A percentile compares a stretch with the other conserved stretches of the same genome.
phyloP scores from a whole-genome alignment of 2,888 invertebrate species.

The Sycophila texana region DNA sequence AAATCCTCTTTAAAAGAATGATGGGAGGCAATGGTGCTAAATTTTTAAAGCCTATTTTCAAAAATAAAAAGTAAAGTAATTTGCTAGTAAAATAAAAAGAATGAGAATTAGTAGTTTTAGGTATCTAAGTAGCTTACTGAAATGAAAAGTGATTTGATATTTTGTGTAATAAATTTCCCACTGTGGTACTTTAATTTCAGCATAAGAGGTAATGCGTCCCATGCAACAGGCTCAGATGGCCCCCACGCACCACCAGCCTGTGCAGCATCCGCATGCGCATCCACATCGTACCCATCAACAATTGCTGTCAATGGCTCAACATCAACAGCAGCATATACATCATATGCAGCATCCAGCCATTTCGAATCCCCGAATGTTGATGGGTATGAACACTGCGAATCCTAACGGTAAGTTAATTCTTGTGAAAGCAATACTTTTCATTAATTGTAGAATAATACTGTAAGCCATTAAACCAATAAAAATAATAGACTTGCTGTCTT shows the following conservation, averaged over 20 bases:
- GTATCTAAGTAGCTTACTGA: too few species aligned
- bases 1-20: too few species aligned
- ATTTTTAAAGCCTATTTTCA: too few species aligned
- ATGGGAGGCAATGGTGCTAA: too few species aligned
- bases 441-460: background rate
- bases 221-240: slow-evolving; percentile 74
- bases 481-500: slow-evolving; percentile 19
- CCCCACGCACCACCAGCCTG: slow-evolving; percentile 72
- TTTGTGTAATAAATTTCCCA: background rate
- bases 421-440: background rate
- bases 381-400: slow-evolving; percentile 77
- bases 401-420: slow-evolving; percentile 64
- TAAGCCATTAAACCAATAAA: slow-evolving; percentile 14
- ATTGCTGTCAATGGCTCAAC: slow-evolving; percentile 72
- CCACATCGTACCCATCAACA: slow-evolving; percentile 70
- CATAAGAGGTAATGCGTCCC: slow-evolving; percentile 67
- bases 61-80: too few species aligned
- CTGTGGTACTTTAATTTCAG: slow-evolving; percentile 13
- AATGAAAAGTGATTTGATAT: too few species aligned
- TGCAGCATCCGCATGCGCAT: slow-evolving; percentile 70
- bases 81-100: too few species aligned
- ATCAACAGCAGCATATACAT: slow-evolving; percentile 65
- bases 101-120: too few species aligned
- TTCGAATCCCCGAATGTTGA: slow-evolving; percentile 76
- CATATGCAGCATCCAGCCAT: slow-evolving; percentile 72